Evolutionary conservation across 64 coral and sea anemone genomes (phyloP), one percentile per base, ranked within the genome.

Genomic region (Montipora cactus): DNA sequence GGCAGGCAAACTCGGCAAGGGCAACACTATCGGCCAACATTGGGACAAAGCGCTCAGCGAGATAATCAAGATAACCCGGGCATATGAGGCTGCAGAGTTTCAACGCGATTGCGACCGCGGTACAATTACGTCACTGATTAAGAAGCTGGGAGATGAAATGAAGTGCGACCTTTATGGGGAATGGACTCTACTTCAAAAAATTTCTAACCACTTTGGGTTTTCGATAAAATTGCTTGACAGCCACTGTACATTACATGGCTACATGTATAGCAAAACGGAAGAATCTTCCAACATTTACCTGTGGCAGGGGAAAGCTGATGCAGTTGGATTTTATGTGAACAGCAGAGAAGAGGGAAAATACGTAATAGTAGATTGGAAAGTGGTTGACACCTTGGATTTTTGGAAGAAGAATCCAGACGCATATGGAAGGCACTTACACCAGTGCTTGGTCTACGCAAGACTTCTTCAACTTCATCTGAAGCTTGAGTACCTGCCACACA

Each of bases 311-410:
- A 21, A 25, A 44, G 79, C 90, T 22, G 91, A 84, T 66, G 91
- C 91, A 14, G 45, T 92, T 66, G 91, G 47, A 5, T 67, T 6
- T 16, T 86, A 84, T 80, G 28, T 0, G 28, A 28, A 28, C 28
- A 28, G 28, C 28, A 28, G 28, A 0, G 28, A 28, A 28, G 5
- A 84, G 11, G 81, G 57, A 3, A 61, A 78, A 44, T 92, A 47
- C 18, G 21, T 92, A 52, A 78, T 92, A 19, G 72, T 92, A 18
- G 91, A 92, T 73, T 78, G 45, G 49, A 87, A 92, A 69, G 81
- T 92, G 0, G 67, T 77, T 6, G 81, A 92, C 18, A 45, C 1
- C 58, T 90, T 80, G 49, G 74, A 92, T 1, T 85, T 59, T 53
- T 78, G 72, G 91, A 5, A 61, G 10, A 78, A 87, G 9, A 8